Evolutionary conservation across 2,113 vertebrate species (phyloP), one percentile per base, ranked within the genome.

Genomic region (Rynchops niger): DNA sequence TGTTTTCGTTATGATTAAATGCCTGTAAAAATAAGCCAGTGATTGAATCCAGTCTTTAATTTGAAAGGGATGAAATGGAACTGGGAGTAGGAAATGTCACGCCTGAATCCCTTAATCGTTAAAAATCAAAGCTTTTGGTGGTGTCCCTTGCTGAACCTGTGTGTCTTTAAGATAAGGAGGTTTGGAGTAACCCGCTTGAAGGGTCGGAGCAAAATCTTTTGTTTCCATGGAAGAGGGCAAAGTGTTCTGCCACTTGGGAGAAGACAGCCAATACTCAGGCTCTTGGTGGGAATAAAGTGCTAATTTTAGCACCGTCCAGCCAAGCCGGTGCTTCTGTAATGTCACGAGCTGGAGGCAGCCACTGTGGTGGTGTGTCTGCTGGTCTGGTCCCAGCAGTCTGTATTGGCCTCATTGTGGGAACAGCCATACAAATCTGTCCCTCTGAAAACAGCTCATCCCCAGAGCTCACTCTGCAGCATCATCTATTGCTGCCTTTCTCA

Each of bases 301-400:
- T 95, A 93, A 90, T 97, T 97, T 96, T 95, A 86, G 77, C 14
- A 25, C 47, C 88, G 71, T 92, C 86, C 82, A 89, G 58, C 65
- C 87, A 86, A 79, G 70, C 20, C 40, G 56, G 59, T 79, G 15
- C 34, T 85, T 42, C 71, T 67, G 52, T 72, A 92, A 40, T 70
- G 67, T 50, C 79, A 18, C 3, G 9, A 76, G 55, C 85, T 90
- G 66, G 69, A 83, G 65, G 61, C 50, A 85, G 84, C 14, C 14
- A 56, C 82, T 2, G 1, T 52, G 21, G 52, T 86, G 62, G 14
- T 71, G 11, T 45, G 34, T 45, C 3, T 2, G 53, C 59, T 15
- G 15, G 23, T 76, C 15, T 40, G n/a, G 49, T 42, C 34, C 22
- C 45, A 62, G 16, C 9, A 34, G 29, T 6, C 11, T 40, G 5